Evolutionary conservation across 2,888 invertebrate species (phyloP), one percentile per base, ranked within the genome.

Genomic region (Odontothrips loti): DNA sequence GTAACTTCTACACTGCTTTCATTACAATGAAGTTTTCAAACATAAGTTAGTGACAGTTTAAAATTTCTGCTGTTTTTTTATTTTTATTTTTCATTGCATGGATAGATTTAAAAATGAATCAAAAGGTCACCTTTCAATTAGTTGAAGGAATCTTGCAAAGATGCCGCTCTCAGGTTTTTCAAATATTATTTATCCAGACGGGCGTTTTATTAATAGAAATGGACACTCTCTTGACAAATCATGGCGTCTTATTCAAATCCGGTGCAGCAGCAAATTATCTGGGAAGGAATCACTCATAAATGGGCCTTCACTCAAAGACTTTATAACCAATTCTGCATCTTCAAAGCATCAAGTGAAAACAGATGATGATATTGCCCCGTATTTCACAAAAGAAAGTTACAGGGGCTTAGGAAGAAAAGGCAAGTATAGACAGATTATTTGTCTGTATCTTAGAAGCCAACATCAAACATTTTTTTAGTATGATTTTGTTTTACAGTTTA

Each of bases 401-500:
- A 11, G 23, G 27, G 68, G 68, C 0, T n/a, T 68, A 23, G 68
- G 68, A 23, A 68, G 68, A 23, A 68, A 68, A 68, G 68, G 68
- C 23, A 11, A 23, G n/a, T 68, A 6, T 23, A n/a, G n/a, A 68
- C 6, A 68, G 23, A 68, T 11, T 23, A n/a, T 68, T 23, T 23
- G 9, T 68, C 6, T 51, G 23, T 1, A 4, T n/a, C 11, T 68
- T 68, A 23, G 11, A n/a, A 6, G 68, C 20, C 51, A 8, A 1
- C 20, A 23, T 4, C 68, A 68, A 23, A n/a, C 68, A 68, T 23
- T 23, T 20, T 9, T 23, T n/a, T 23, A 68, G n/a, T 68, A 23
- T 79, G 20, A 80, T 47, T 68, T 80, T 80, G 27, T 48, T 10
- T 85, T 86, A 68, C 84, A 91, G 96, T 97, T 80, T 96, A 90